These are phyloP conservation scores for Drosophila emarginata DNA, from an alignment of 2,888 invertebrate species.

Conservation along the genomic window DNA sequence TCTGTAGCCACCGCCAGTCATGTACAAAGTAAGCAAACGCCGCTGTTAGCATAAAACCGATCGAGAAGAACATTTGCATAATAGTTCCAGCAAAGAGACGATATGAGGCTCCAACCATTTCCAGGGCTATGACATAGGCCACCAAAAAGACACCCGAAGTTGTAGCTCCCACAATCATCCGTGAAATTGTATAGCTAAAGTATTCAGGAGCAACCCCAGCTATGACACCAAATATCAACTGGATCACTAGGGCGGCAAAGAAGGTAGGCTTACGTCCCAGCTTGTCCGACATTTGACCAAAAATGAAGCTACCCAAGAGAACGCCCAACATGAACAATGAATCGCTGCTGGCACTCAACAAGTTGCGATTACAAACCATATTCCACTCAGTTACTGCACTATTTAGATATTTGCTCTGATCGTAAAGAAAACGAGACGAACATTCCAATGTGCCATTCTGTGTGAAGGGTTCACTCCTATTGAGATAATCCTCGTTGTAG, in stretches of 20 bases:
- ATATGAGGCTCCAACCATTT: conserved; percentile 88
- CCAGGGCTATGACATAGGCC: conserved; percentile 90
- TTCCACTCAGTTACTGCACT: conserved; percentile 88
- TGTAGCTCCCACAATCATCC: conserved; percentile 88
- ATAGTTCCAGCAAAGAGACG: conserved; percentile 88
- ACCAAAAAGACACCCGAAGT: conserved; percentile 91
- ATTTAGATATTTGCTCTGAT: conserved; percentile 85
- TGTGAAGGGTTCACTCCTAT: conserved; percentile 61
- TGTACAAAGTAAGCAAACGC: conserved; percentile 87
- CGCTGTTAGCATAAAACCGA: conserved; percentile 88
- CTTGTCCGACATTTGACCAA: conserved; percentile 89
- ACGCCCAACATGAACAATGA: conserved; percentile 87
- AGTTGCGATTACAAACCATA: conserved; percentile 86
- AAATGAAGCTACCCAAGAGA: conserved; percentile 87
- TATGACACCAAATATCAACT: conserved; percentile 86
- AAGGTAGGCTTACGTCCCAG: conserved; percentile 89
- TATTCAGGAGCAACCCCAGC: conserved; percentile 88
- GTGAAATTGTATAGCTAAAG: conserved; percentile 86
- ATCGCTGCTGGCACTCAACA: conserved; percentile 87
- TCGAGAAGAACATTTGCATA: conserved; percentile 89
- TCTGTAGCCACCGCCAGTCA: conserved; percentile 88
- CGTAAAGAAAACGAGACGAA: conserved; percentile 85
- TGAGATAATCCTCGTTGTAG: conserved; percentile 70
- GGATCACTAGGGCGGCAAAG: conserved; percentile 87
- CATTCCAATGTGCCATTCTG: conserved; percentile 82